Evolutionary conservation across 1,140 invertebrate species (phyloP).

Genomic region (Plectrocnemia conspersa): DNA sequence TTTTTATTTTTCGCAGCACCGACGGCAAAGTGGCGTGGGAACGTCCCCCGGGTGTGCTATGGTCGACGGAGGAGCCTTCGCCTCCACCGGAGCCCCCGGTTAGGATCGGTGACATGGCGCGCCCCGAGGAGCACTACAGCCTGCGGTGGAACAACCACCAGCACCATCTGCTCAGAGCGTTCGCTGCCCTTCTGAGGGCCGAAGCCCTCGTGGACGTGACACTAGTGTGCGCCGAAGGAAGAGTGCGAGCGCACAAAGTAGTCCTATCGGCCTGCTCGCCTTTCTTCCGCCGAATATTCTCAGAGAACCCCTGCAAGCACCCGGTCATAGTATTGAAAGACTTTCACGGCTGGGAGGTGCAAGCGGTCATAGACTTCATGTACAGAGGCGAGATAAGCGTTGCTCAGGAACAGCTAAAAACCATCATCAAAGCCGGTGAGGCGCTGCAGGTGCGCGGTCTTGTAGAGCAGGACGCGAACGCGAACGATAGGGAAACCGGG

Average conservation of each 20-base stretch:
- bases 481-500: conserved; percentile 47
- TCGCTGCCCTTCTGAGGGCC: conserved; percentile 77
- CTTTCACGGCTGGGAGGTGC: conserved; percentile 78
- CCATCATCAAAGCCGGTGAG: conserved; percentile 79
- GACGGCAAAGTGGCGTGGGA: conserved; percentile 13
- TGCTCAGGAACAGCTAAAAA: conserved; percentile 72
- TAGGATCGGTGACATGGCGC: conserved; percentile 37
- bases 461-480: conserved; percentile 57
- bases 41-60: conserved; percentile 13
- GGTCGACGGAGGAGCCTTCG: conserved; percentile 25
- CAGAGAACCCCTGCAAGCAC: conserved; percentile 88
- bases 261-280: conserved; percentile 86
- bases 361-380: conserved; percentile 88
- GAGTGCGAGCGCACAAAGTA: conserved; percentile 82
- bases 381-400: conserved; percentile 87
- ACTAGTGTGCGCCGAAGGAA: conserved; percentile 77
- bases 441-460: conserved; percentile 76
- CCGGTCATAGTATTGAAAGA: conserved; percentile 88
- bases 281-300: conserved; percentile 83
- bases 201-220: conserved; percentile 86
- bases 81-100: conserved; percentile 42
- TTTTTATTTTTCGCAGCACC: too few relatives aligned
- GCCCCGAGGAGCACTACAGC: conserved; percentile 74
- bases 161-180: conserved; percentile 75
- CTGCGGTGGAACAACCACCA: conserved; percentile 91